Conservation (phyloP, 2,888 invertebrate genomes). For the Lasioglossum malachurum region DNA sequence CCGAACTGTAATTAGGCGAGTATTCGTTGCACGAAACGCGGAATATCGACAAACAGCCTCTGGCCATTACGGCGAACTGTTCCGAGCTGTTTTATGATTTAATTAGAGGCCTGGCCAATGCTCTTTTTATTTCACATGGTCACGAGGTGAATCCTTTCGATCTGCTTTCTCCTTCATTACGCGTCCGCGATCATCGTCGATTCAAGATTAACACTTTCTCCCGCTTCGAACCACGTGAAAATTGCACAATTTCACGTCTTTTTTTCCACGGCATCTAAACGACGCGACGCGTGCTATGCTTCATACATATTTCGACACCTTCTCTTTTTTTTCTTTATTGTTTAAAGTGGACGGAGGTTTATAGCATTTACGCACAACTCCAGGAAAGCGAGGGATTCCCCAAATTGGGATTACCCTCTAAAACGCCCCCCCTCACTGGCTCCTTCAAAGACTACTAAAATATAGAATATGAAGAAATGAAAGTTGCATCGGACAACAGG, state of each 20-base stretch:
- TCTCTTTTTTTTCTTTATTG: too few species aligned
- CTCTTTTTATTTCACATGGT: neutral
- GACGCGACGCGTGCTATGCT: neutral
- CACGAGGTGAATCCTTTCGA: constrained; percentile 12
- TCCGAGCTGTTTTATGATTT: constrained; percentile 7
- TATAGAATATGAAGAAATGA: too few species aligned
- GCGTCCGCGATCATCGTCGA: neutral
- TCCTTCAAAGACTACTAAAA: too few species aligned
- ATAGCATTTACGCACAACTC: too few species aligned
- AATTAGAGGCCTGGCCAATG: constrained; percentile 25
- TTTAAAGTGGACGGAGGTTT: too few species aligned
- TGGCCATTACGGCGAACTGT: neutral
- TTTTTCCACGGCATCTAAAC: neutral
- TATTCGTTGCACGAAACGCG: constrained; percentile 29
- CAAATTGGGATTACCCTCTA: too few species aligned
- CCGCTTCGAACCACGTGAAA: neutral
- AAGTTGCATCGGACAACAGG: too few species aligned
- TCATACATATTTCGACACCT: neutral
- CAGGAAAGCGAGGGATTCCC: too few species aligned
- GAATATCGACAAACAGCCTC: neutral
- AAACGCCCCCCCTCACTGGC: too few species aligned
- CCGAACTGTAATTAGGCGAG: constrained; percentile 38
- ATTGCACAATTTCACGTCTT: neutral
- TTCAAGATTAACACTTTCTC: constrained; percentile 39
- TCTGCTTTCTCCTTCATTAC: constrained; percentile 48